Evolutionary conservation across 1,140 invertebrate species (phyloP).

Genomic region (Macrobrachium rosenbergii): DNA sequence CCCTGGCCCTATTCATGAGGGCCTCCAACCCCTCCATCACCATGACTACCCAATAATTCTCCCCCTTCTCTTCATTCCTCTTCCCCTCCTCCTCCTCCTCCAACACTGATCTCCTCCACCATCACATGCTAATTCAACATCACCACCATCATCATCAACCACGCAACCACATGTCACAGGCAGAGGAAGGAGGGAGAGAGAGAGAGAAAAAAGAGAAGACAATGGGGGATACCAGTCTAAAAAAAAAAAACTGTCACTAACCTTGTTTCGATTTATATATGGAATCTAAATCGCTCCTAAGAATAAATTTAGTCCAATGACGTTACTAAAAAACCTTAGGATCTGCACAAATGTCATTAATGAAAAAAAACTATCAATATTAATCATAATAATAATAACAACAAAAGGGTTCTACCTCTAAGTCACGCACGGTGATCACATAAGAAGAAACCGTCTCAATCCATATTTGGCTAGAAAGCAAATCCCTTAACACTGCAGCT

Average conservation of each 20-base stretch:
- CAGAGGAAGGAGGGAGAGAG: not conserved
- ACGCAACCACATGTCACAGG: not conserved
- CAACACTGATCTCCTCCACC: not conserved
- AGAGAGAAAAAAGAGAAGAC: constrained; percentile 20
- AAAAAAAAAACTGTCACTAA: not conserved
- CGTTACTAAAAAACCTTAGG: too few relatives aligned
- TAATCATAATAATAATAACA: too few relatives aligned
- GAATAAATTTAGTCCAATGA: too few relatives aligned
- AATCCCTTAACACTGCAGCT: not conserved
- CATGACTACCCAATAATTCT: not conserved
- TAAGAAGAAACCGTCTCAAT: too few relatives aligned
- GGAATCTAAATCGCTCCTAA: not conserved
- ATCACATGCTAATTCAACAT: not conserved
- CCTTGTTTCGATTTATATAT: not conserved
- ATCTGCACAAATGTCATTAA: too few relatives aligned
- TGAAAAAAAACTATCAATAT: too few relatives aligned
- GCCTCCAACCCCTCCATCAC: constrained; percentile 26
- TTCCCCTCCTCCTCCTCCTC: constrained; percentile 17
- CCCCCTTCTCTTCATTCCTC: not conserved
- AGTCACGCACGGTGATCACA: too few relatives aligned
- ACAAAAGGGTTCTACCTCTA: too few relatives aligned
- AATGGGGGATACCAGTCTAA: not conserved
- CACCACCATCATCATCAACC: not conserved
- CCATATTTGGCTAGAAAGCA: not conserved
- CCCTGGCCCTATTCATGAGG: constrained; percentile 13